A percentile compares a stretch with the other conserved stretches of the same genome.
phyloP scores from a whole-genome alignment of 2,113 vertebrate genomes.

The Pterocles orientalis region DNA sequence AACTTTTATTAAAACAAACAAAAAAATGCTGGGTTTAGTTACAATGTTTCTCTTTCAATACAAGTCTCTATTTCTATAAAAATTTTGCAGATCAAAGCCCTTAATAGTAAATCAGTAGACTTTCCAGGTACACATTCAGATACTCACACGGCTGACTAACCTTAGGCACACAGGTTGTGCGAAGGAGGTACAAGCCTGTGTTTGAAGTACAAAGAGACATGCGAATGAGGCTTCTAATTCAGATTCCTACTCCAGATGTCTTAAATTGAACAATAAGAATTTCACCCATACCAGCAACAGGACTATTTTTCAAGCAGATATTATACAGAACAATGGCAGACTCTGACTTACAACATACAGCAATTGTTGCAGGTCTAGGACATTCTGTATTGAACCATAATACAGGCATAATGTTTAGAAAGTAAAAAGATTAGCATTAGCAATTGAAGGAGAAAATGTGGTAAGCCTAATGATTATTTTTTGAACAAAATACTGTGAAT shows the following conservation, averaged over 20 bases:
- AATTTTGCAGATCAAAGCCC: background rate
- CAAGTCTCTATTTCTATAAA: background rate
- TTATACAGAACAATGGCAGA: background rate
- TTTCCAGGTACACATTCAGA: background rate
- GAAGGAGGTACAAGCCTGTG: background rate
- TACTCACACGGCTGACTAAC: background rate
- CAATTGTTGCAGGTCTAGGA: background rate
- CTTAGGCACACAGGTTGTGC: background rate
- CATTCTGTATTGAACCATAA: background rate
- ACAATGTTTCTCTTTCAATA: background rate
- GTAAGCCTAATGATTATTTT: background rate
- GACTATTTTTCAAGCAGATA: background rate
- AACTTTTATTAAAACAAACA: background rate
- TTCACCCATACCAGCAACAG: background rate
- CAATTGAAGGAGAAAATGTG: background rate
- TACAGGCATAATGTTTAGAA: background rate
- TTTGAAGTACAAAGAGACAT: background rate
- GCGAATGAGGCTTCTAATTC: background rate
- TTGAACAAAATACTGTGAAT: background rate
- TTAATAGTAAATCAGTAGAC: background rate
- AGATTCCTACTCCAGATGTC: background rate
- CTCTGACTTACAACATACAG: background rate
- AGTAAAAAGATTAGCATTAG: background rate
- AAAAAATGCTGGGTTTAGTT: background rate
- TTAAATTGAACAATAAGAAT: background rate